Conservation (phyloP, 2,113 vertebrate genomes). For the Galbula dea region DNA sequence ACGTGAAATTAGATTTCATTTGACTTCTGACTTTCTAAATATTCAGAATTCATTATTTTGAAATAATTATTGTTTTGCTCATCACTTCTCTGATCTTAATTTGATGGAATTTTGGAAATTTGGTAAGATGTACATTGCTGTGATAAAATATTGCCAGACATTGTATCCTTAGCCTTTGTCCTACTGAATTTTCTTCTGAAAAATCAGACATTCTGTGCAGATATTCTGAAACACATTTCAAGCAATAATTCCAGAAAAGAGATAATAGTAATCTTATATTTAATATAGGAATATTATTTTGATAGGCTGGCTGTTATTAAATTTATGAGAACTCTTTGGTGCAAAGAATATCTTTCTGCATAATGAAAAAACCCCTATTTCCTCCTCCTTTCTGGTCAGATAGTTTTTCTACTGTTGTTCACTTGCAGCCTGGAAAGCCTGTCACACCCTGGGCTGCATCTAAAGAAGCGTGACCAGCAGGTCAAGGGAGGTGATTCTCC, state of each 20-base stretch:
- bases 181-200: not conserved
- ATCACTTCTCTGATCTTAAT: not conserved
- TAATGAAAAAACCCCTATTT: not conserved
- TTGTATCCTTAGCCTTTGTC: not conserved
- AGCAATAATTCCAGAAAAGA: not conserved
- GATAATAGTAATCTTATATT: not conserved
- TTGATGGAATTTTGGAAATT: not conserved
- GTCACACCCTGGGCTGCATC: too few species aligned
- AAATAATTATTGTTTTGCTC: not conserved
- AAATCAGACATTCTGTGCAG: fast-evolving
- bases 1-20: not conserved
- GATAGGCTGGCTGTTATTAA: not conserved
- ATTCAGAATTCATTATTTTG: not conserved
- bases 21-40: not conserved
- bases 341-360: not conserved
- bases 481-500: too few species aligned
- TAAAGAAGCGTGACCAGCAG: too few species aligned
- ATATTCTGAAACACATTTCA: not conserved
- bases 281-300: not conserved
- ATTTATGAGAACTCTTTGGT: not conserved
- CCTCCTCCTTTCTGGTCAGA: not conserved
- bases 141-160: not conserved
- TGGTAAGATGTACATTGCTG: not conserved
- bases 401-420: not conserved
- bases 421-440: too few species aligned